Conservation (phyloP, 2,113 vertebrate species). For the Neoarius graeffei region DNA sequence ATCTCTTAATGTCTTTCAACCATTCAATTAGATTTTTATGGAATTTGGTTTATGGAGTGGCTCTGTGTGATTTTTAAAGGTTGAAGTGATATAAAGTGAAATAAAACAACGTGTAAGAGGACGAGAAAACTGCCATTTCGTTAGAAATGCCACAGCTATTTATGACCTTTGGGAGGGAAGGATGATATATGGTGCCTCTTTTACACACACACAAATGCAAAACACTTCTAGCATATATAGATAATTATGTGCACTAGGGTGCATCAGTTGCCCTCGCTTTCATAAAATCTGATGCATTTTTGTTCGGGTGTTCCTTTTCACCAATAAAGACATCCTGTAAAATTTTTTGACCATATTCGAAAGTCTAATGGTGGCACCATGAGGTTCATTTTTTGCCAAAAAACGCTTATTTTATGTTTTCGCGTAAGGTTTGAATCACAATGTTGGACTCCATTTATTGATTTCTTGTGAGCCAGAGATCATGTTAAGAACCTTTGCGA, state of each 20-base stretch:
- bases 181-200: background rate
- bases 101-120: background rate
- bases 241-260: background rate
- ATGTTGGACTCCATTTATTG: too few relatives aligned
- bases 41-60: background rate
- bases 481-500: too few relatives aligned
- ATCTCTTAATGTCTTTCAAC: background rate
- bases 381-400: too few relatives aligned
- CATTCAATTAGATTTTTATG: background rate
- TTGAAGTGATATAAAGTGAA: background rate
- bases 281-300: too few relatives aligned
- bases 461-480: too few relatives aligned
- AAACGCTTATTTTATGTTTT: too few relatives aligned
- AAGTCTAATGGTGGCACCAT: too few relatives aligned
- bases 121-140: background rate
- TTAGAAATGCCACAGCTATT: background rate
- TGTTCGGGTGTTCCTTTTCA: too few relatives aligned
- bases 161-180: background rate
- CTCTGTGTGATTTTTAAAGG: background rate
- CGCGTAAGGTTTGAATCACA: too few relatives aligned
- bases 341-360: too few relatives aligned
- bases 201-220: background rate
- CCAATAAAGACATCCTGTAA: too few relatives aligned
- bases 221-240: background rate
- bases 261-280: too few relatives aligned